Percentiles rank a stretch among this genome's conserved stretches.
These are phyloP conservation scores for Embidobia sp. DNA, from an alignment of 2,888 invertebrate genomes.

Conservation along the genomic window DNA sequence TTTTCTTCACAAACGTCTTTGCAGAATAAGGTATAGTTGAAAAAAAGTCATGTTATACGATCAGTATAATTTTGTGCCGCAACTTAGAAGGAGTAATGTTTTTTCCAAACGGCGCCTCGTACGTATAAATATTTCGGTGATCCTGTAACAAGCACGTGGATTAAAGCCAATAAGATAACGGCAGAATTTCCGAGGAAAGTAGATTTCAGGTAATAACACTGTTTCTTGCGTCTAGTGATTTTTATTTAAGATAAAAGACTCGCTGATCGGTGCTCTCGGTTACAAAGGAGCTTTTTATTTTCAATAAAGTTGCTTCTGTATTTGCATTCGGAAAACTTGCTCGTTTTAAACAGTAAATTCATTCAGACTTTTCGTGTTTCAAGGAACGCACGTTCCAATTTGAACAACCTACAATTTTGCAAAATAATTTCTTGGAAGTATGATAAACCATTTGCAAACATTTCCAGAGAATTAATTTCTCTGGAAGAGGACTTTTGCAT, in stretches of 20 bases:
- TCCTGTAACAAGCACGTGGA: conserved; percentile 38
- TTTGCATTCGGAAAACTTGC: no score
- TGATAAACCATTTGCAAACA: no score
- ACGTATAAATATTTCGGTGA: conserved; percentile 47
- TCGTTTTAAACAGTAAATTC: no score
- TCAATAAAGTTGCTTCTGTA: conserved; percentile 30
- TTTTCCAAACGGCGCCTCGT: conserved; percentile 18
- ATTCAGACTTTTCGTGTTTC: no score
- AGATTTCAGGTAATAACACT: conserved; percentile 34
- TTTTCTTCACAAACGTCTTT: no score
- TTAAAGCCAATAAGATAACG: conserved; percentile 51
- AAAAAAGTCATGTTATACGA: no score
- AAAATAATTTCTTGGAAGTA: no score
- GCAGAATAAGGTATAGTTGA: no score
- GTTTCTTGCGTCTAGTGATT: conserved; percentile 26
- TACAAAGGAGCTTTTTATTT: conserved; percentile 11
- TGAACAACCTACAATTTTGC: no score
- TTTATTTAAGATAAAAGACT: conserved; percentile 30
- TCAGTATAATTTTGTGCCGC: neutral
- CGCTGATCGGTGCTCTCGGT: conserved; percentile 6
- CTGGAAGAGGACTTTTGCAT: no score
- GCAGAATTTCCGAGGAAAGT: conserved; percentile 30
- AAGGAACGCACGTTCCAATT: no score
- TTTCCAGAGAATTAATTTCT: no score
- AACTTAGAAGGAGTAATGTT: neutral